phyloP scores from a whole-genome alignment of 2,113 vertebrate species.

The Ardeotis arabs region DNA sequence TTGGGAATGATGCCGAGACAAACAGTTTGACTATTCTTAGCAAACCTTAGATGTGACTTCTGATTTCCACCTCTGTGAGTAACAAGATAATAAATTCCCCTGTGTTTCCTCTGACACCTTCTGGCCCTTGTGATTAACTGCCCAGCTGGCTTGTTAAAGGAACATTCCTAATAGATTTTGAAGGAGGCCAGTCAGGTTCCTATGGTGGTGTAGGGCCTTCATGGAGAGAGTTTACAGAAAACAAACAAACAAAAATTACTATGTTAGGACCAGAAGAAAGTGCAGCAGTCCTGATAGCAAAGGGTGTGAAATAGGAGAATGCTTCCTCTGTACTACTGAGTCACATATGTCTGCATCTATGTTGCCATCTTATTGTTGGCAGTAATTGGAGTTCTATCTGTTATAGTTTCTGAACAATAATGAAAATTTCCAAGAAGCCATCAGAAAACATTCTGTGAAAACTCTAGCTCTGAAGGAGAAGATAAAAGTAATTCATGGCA shows the following conservation, averaged over 20 bases:
- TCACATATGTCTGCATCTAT: neutral
- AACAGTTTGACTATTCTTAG: neutral
- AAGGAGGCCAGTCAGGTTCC: neutral
- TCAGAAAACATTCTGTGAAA: neutral
- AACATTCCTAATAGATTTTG: constrained; percentile 1
- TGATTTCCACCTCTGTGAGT: neutral
- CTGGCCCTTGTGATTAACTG: neutral
- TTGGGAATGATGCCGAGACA: neutral
- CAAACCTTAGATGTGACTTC: neutral
- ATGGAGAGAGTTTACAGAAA: neutral
- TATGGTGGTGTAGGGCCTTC: neutral
- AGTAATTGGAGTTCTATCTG: neutral
- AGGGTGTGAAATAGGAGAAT: neutral
- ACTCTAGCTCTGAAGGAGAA: neutral
- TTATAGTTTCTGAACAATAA: neutral
- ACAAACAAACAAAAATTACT: neutral
- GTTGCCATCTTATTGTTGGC: neutral
- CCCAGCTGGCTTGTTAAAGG: neutral
- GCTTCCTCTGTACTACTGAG: neutral
- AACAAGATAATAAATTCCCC: neutral
- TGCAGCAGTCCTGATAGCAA: neutral
- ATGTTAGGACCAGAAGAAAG: neutral
- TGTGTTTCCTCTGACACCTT: neutral
- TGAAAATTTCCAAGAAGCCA: neutral
- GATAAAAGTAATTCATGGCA: neutral